These are phyloP conservation scores for Metaphire vulgaris DNA, from an alignment of 1,140 invertebrate genomes.

Conservation along the genomic window DNA sequence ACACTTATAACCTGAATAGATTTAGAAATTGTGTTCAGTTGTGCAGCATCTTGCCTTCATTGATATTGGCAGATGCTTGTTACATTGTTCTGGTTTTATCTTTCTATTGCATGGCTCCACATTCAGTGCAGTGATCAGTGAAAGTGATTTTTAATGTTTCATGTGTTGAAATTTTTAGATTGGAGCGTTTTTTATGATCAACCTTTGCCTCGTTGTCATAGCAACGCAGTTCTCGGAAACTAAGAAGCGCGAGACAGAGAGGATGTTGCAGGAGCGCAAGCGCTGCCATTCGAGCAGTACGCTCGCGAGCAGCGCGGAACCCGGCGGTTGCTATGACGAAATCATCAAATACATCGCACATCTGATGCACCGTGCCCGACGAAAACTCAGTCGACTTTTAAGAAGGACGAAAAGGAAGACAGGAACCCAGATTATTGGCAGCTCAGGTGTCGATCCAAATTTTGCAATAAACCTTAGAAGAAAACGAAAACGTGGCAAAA, in stretches of 20 bases:
- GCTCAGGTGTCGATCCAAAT: neutral
- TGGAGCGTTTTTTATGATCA: slow-evolving; percentile 99
- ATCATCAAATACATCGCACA: slow-evolving; percentile 94
- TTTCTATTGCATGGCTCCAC: too few species aligned
- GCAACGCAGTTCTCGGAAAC: slow-evolving; percentile 99
- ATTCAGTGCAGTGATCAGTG: too few species aligned
- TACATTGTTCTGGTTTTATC: too few species aligned
- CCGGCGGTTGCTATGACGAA: slow-evolving; percentile 58
- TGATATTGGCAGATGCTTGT: too few species aligned
- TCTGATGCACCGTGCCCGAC: slow-evolving; percentile 73
- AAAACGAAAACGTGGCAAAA: neutral
- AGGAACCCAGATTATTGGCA: neutral
- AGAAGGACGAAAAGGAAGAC: slow-evolving; percentile 44
- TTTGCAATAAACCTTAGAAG: neutral
- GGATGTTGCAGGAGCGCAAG: slow-evolving; percentile 89
- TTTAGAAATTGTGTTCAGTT: too few species aligned
- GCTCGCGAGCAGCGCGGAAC: slow-evolving; percentile 56
- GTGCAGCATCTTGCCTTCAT: too few species aligned
- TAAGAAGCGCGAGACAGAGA: slow-evolving; percentile 97
- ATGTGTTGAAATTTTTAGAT: slow-evolving; percentile 89
- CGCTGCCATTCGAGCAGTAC: slow-evolving; percentile 91
- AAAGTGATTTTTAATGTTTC: too few species aligned
- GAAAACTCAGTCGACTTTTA: slow-evolving; percentile 58
- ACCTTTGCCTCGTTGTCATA: slow-evolving; percentile 98
- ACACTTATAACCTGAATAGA: too few species aligned